Evolutionary conservation across 2,113 vertebrate species (phyloP).

Genomic region (Oncorhynchus masou): DNA sequence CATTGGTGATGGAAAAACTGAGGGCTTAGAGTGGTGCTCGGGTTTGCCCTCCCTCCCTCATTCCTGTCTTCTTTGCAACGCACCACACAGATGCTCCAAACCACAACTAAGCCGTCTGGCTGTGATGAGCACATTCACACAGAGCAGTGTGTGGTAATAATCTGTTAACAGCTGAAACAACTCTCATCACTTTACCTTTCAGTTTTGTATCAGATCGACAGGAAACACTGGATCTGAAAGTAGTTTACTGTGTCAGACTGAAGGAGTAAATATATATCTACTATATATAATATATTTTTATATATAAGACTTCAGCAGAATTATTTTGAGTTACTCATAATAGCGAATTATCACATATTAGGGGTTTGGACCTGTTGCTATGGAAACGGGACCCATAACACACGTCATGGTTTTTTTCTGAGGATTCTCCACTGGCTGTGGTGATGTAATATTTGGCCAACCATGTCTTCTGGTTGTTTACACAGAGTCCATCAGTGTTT

Average conservation of each 20-base stretch:
- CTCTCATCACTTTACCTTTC: slow-evolving; percentile 58
- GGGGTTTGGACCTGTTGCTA: background rate
- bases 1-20: slow-evolving; percentile 71
- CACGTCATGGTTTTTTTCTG: background rate
- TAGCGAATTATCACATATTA: background rate
- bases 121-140: slow-evolving; percentile 75
- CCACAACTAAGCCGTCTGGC: slow-evolving; percentile 76
- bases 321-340: slow-evolving; percentile 39
- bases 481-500: background rate
- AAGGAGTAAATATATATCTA: background rate
- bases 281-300: slow-evolving; percentile 22
- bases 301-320: slow-evolving; percentile 44
- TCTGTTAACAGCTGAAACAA: slow-evolving; percentile 67
- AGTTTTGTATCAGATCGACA: slow-evolving; percentile 45
- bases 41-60: slow-evolving; percentile 42
- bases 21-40: slow-evolving; percentile 58
- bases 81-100: slow-evolving; percentile 78
- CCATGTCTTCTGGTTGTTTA: background rate
- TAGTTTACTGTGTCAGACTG: slow-evolving; percentile 37
- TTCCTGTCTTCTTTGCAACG: slow-evolving; percentile 65
- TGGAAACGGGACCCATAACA: background rate
- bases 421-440: background rate
- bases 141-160: slow-evolving; percentile 68
- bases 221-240: slow-evolving; percentile 55
- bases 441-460: background rate